Base-by-base conservation (phyloP, 2,113 vertebrate genomes). In the Nothocercus nigrocapillus region DNA sequence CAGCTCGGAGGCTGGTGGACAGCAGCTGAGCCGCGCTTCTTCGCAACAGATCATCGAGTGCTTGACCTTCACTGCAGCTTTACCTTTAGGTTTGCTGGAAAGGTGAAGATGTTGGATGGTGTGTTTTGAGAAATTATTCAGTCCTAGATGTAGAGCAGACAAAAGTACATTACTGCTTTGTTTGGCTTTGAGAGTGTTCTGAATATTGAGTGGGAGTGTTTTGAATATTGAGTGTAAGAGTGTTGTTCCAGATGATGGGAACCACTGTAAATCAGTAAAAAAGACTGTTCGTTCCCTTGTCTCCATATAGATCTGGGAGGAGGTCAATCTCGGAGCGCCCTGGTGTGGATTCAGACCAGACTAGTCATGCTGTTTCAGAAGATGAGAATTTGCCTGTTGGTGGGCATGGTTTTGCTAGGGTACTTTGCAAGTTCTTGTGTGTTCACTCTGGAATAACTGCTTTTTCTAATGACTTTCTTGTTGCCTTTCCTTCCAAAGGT, bases 81-180 rank as follows among this genome's bases (percentile, higher is more conserved):
- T 53, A 7, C 30, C 45, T 91, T 90, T 28, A 36, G 51, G 64
- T 92, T 78, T 89, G 68, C 58, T 76, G 70, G 24, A 34, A 47
- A 53, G 84, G 59, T 32, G 44, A 61, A 92, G 64, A 77, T 82
- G 84, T 77, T 88, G 83, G 51, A 79, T 70, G 66, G 90, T 53
- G 49, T 58, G 92, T 93, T 95, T 97, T 89, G 91, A 97, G 75
- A 69, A 80, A 59, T 86, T 82, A 54, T 75, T 92, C 51, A 53
- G 40, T 76, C 49, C 75, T 51, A 91, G 73, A 36, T 93, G 58
- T 58, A 95, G 94, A 72, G 88, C 94, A 86, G 28, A 24, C 21
- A 63, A n/a, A 88, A 85, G 40, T 34, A 28, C 19, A 53, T 59
- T 67, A 58, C n/a, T 67, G 28, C 66, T 85, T 74, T 93, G 87